Evolutionary conservation across 2,113 vertebrate genomes (phyloP), one percentile per base, ranked within the genome.

Genomic region (Nannobrachium achirus): DNA sequence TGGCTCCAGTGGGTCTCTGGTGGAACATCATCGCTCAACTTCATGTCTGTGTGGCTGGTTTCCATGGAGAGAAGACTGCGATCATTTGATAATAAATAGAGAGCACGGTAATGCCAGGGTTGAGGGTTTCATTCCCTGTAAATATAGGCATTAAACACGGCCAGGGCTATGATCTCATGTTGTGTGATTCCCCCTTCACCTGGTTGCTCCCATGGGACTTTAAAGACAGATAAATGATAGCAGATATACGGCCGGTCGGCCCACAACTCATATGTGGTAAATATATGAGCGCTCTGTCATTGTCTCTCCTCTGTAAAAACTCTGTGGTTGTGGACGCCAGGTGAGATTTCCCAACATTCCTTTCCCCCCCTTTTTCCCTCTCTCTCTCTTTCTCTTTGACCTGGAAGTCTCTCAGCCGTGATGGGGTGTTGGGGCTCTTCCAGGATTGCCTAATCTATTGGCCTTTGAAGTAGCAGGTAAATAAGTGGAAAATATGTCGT

Each of bases 401-500:
- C 70, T 63, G 71, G 73, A 80, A 75, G 51, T 66, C 60, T 60
- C 48, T 66, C 14, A 70, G 65, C 40, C 6, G 2, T 64, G 62
- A 66, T 50, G 33, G 58, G 84, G 73, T 57, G 72, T 70, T 81
- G 10, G 4, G 63, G 50, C 66, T 90, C 69, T 63, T 81, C 60
- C 61, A 66, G 60, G 66, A 81, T 75, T 82, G 71, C 73, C 66
- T n/a, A 63, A 78, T 64, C 69, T 55, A 63, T 50, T n/a, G 18
- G 14, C 0, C 82, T 90, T 88, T 91, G 84, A 90, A 84, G 85
- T 86, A 19, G 57, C 85, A 89, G 86, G 88, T 92, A 88, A 90
- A 91, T 79, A 85, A 85, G 79, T 83, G 91, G 89, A 92, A 92
- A 87, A 72, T 86, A 89, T 90, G 80, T 76, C 72, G 50, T 42